Percentiles rank a stretch among this genome's conserved stretches.
Evolutionary conservation across 2,888 invertebrate genomes (phyloP).

Genomic region (Hypomecis punctinalis): DNA sequence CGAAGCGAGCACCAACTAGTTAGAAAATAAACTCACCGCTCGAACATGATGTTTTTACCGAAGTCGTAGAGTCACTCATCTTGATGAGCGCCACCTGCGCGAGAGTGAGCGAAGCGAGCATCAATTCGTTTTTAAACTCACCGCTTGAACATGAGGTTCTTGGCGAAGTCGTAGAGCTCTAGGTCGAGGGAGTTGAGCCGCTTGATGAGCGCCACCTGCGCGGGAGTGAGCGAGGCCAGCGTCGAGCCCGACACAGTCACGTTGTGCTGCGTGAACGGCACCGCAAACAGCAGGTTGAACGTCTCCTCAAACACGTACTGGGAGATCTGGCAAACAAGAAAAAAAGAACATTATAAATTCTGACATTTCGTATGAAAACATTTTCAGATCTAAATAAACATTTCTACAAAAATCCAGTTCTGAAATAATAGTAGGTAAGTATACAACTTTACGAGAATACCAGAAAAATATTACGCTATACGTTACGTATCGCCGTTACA

Average conservation of each 20-base stretch:
- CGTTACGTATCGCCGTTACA: too few species aligned
- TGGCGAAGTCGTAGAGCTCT: conserved; percentile 97
- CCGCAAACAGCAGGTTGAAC: conserved; percentile 95
- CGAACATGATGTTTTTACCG: conserved; percentile 94
- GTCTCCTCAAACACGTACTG: conserved; percentile 98
- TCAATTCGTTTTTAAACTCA: conserved; percentile 48
- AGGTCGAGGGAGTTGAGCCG: conserved; percentile 95
- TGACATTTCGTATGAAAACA: too few species aligned
- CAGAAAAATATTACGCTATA: too few species aligned
- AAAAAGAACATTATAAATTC: not conserved
- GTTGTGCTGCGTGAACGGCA: conserved; percentile 97
- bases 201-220: conserved; percentile 91
- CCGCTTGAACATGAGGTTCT: conserved; percentile 93
- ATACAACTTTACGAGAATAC: too few species aligned
- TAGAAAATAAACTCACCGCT: conserved; percentile 81
- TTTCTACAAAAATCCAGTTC: too few species aligned
- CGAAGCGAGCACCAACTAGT: too few species aligned
- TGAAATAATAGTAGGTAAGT: too few species aligned
- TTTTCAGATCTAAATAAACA: too few species aligned
- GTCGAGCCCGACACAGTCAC: conserved; percentile 94
- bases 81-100: too few species aligned
- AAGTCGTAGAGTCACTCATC: conserved; percentile 95
- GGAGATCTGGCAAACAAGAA: conserved; percentile 84
- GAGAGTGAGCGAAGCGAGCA: too few species aligned
- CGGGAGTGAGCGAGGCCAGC: conserved; percentile 89